Evolutionary conservation across 2,113 vertebrate genomes (phyloP).

Genomic region (Heterotis niloticus): DNA sequence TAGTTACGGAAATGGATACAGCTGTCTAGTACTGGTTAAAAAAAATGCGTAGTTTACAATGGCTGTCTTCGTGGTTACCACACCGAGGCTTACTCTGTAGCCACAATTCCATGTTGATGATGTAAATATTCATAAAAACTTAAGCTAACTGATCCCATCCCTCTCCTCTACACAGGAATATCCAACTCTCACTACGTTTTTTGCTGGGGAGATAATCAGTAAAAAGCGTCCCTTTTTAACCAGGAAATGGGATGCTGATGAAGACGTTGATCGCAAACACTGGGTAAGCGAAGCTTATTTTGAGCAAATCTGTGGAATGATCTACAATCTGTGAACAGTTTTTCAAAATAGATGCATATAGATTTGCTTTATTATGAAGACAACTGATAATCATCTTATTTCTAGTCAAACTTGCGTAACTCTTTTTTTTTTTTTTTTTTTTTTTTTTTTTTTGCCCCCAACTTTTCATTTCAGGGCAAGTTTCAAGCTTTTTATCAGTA

Average conservation of each 20-base stretch:
- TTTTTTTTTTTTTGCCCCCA: neutral
- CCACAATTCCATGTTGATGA: too few species aligned
- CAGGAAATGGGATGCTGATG: slow-evolving; percentile 95
- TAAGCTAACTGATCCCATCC: too few species aligned
- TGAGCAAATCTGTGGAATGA: neutral
- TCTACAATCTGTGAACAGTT: too few species aligned
- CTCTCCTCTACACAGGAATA: slow-evolving; percentile 74
- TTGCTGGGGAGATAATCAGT: slow-evolving; percentile 97
- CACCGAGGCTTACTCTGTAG: neutral
- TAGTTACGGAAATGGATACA: too few species aligned
- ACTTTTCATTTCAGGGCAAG: slow-evolving; percentile 73
- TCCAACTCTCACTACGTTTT: slow-evolving; percentile 96
- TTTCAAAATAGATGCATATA: too few species aligned
- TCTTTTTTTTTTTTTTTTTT: neutral
- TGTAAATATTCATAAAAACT: too few species aligned
- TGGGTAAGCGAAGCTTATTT: slow-evolving; percentile 68
- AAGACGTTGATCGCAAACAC: slow-evolving; percentile 96
- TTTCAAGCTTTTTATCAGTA: slow-evolving; percentile 97
- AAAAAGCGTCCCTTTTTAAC: slow-evolving; percentile 92
- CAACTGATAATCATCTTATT: neutral
- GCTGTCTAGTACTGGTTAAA: too few species aligned
- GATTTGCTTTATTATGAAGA: neutral
- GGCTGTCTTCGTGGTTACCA: neutral
- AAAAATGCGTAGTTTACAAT: neutral
- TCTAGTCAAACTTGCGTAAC: neutral